Conservation (phyloP, 2,888 invertebrate genomes). For the Nasonia oneida region DNA sequence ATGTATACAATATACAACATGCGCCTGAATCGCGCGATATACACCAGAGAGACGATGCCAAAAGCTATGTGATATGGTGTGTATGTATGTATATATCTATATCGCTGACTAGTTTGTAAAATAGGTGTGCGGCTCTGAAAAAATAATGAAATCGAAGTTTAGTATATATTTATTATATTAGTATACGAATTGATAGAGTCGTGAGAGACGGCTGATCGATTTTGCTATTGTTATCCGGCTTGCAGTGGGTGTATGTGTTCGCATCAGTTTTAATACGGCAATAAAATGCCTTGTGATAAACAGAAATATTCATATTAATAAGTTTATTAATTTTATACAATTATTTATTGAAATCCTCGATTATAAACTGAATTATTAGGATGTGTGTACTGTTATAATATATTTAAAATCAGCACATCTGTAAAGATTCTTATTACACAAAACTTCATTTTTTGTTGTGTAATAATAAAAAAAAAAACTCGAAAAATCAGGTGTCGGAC, state of each 20-base stretch:
- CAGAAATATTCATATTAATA: too few relatives aligned
- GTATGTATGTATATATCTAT: background rate
- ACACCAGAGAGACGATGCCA: background rate
- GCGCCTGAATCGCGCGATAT: background rate
- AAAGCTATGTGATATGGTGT: background rate
- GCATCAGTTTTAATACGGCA: too few relatives aligned
- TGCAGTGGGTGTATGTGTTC: background rate
- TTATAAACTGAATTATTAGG: too few relatives aligned
- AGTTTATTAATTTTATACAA: too few relatives aligned
- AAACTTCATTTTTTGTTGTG: too few relatives aligned
- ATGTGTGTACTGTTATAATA: too few relatives aligned
- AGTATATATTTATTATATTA: background rate
- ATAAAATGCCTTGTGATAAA: too few relatives aligned
- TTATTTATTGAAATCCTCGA: too few relatives aligned
- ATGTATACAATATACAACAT: background rate
- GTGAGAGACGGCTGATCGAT: background rate
- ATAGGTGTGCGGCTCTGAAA: conserved; percentile 23
- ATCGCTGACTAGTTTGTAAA: background rate
- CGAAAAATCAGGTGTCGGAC: background rate
- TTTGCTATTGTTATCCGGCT: background rate
- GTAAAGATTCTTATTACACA: too few relatives aligned
- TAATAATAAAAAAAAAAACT: background rate
- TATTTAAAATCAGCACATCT: too few relatives aligned
- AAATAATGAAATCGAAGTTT: conserved; percentile 39
- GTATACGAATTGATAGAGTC: background rate